Base-by-base conservation (phyloP, 2,888 invertebrate species). In the Cryptophagus acutangulus region DNA sequence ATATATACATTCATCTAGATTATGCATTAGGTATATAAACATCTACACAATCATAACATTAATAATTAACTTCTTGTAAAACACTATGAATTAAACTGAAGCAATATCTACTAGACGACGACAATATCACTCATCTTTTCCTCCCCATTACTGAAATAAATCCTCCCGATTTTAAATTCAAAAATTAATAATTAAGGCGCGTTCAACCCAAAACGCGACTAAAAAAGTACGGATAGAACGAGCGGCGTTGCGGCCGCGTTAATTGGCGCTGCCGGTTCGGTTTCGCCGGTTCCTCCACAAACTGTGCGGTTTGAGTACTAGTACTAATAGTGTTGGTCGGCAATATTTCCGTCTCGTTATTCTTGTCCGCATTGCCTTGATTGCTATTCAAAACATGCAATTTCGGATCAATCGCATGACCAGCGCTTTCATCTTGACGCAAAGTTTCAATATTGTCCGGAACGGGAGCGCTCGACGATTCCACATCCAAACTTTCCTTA, bases 191-290 rank as follows among this genome's bases (percentile, higher is more conserved):
- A 10, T 15, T 34, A 10, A 12, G 35, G 16, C 16, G 3, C 31
- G 6, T 45, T 67, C 63, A 75, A 46, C 75, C 75, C 42, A 75
- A 58, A 45, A 75, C 74, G 52, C 75, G 63, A 56, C 74, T 74
- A 51, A 75, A 71, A 49, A 74, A 74, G 49, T 74, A 74, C 14
- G 75, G 74, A 55, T 75, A 75, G 50, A 73, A 74, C n/a, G 72
- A 69, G 47, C 71, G 69, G 40, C 71, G 67, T 43, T 74, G 71
- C 4, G 73, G 70, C 45, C 70, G 66, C 12, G 71, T 69, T 17
- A 74, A 59, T 43, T 70, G 67, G 17, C 74, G 62, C 38, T 73
- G 71, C 34, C 74, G 58, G 53, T 74, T 74, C 2, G 73, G 72
- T 46, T 69, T 65, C 17, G 31, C 15, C 16, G 13, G 31, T n/a